Evolutionary conservation across 2,113 vertebrate genomes (phyloP).

Genomic region (Boleophthalmus pectinirostris): DNA sequence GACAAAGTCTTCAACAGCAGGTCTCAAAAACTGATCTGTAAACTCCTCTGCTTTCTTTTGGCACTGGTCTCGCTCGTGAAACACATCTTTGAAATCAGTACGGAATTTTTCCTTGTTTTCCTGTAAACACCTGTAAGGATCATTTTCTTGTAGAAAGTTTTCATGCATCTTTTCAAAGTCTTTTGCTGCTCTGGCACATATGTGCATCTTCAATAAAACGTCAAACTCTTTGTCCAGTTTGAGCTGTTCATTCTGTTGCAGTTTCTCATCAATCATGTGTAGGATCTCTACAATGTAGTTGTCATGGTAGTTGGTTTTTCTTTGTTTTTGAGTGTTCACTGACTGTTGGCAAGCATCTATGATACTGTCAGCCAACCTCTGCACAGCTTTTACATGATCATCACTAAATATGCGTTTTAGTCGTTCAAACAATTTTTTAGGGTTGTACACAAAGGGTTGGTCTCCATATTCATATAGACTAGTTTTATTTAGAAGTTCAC

Average conservation of each 20-base stretch:
- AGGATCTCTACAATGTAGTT: neutral
- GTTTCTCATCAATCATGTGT: neutral
- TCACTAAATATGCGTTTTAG: neutral
- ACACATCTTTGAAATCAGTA: too few species aligned
- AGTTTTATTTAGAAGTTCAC: too few species aligned
- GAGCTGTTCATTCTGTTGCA: neutral
- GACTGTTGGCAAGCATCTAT: neutral
- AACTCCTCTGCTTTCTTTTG: too few species aligned
- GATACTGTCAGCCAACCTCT: too few species aligned
- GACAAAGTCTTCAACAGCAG: too few species aligned
- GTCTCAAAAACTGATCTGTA: too few species aligned
- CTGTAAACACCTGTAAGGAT: slow-evolving; percentile 7
- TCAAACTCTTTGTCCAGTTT: neutral
- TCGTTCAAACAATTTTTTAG: neutral
- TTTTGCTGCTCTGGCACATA: too few species aligned
- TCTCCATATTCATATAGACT: neutral
- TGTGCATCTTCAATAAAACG: slow-evolving; percentile 9
- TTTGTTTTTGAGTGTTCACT: neutral
- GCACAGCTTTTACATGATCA: neutral
- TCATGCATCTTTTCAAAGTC: slow-evolving; percentile 11
- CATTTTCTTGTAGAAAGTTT: neutral
- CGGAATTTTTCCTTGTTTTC: slow-evolving; percentile 40
- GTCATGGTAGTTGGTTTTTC: slow-evolving; percentile 10
- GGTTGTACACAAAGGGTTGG: neutral
- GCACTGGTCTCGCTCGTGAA: too few species aligned